Evolutionary conservation across 1,140 invertebrate genomes (phyloP).

Genomic region (Leptinotarsa defecta): DNA sequence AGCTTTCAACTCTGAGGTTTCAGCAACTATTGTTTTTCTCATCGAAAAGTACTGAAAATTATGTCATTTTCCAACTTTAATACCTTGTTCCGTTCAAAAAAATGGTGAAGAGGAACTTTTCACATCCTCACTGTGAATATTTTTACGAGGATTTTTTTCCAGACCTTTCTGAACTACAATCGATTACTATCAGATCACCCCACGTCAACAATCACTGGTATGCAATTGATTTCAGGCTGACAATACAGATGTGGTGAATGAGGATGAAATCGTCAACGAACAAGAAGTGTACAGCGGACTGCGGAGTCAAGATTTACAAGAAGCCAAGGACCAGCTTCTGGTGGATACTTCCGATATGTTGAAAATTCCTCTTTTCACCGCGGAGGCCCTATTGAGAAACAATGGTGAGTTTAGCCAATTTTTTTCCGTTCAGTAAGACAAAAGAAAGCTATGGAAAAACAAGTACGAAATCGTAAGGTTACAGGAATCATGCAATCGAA

Average conservation of each 20-base stretch:
- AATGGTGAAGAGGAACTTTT: too few relatives aligned
- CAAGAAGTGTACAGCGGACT: constrained; percentile 68
- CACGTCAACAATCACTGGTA: too few relatives aligned
- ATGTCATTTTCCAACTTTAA: too few relatives aligned
- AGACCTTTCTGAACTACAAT: too few relatives aligned
- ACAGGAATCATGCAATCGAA: constrained; percentile 61
- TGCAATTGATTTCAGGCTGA: constrained; percentile 51
- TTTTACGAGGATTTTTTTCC: too few relatives aligned
- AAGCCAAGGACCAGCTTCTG: constrained; percentile 74
- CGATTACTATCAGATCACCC: too few relatives aligned
- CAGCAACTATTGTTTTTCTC: too few relatives aligned
- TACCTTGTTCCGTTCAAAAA: too few relatives aligned
- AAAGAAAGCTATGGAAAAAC: neutral
- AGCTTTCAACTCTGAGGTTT: too few relatives aligned
- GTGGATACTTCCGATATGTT: constrained; percentile 79
- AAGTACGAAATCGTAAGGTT: neutral
- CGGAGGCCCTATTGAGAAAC: constrained; percentile 72
- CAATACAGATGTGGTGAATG: constrained; percentile 56
- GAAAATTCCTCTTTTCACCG: constrained; percentile 73
- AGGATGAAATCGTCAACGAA: constrained; percentile 56
- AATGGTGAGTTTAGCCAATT: constrained; percentile 61
- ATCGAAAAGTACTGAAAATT: too few relatives aligned
- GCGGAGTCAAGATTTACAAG: constrained; percentile 72
- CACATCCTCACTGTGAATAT: too few relatives aligned
- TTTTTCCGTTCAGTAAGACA: neutral